Conservation (phyloP, 2,797 vertebrate genomes). For the Phataginus tricuspis region DNA sequence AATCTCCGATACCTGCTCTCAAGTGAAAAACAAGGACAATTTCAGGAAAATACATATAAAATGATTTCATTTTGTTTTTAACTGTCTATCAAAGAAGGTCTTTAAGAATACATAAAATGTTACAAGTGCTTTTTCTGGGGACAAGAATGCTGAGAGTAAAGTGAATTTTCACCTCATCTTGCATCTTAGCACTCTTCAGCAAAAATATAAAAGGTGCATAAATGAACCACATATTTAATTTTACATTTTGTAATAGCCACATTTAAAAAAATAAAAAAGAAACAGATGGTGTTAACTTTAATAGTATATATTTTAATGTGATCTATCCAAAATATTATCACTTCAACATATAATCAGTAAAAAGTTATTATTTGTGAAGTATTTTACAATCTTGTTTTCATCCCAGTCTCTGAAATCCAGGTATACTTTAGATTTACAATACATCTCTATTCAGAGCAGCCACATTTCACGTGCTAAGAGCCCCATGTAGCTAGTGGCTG, state of each 20-base stretch:
- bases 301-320: background rate
- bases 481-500: too few species aligned
- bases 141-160: background rate
- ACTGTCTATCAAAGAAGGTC: background rate
- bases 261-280: conserved; percentile 39
- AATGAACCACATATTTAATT: background rate
- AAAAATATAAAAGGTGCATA: background rate
- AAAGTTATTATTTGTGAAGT: background rate
- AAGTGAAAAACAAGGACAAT: background rate
- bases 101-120: background rate
- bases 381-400: background rate
- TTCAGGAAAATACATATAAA: background rate
- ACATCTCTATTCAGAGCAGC: background rate
- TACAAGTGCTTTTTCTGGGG: background rate
- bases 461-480: background rate
- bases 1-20: background rate
- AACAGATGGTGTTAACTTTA: background rate
- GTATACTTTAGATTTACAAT: background rate
- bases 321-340: background rate
- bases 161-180: background rate
- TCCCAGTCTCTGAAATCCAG: background rate
- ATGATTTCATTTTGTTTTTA: background rate
- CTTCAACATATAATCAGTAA: background rate
- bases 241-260: background rate
- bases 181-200: background rate